Evolutionary conservation across 2,888 invertebrate species (phyloP).

Genomic region (Napeogenes sylphis): DNA sequence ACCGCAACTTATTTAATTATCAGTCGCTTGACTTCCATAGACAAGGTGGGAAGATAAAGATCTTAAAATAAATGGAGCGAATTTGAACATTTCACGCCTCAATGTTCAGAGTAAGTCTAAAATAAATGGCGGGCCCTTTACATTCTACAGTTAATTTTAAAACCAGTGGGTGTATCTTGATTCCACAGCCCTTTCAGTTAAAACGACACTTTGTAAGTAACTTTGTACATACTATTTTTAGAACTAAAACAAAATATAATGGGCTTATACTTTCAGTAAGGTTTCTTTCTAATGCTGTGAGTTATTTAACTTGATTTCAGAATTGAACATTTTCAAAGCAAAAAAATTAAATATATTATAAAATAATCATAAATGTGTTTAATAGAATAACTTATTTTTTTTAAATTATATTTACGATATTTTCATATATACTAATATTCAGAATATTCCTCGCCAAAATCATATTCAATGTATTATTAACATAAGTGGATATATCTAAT

Average conservation of each 20-base stretch:
- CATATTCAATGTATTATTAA: too few relatives aligned
- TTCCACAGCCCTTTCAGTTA: conserved; percentile 9
- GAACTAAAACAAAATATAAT: neutral
- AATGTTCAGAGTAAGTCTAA: conserved; percentile 8
- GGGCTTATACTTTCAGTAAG: too few relatives aligned
- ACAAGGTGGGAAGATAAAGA: conserved; percentile 20
- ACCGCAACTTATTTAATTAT: neutral
- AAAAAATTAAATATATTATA: too few relatives aligned
- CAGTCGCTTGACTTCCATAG: neutral
- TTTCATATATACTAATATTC: too few relatives aligned
- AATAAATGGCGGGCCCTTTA: conserved; percentile 19
- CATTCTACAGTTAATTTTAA: conserved; percentile 19
- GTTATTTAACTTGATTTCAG: too few relatives aligned
- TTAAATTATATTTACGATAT: too few relatives aligned
- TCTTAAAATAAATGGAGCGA: conserved; percentile 25
- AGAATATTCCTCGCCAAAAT: too few relatives aligned
- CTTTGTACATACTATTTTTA: conserved; percentile 6
- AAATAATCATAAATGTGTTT: too few relatives aligned
- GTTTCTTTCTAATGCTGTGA: too few relatives aligned
- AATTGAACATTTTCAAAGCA: too few relatives aligned
- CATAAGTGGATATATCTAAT: too few relatives aligned
- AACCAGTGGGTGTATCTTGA: conserved; percentile 12
- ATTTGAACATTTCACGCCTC: conserved; percentile 20
- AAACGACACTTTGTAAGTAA: conserved; percentile 2
- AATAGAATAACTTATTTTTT: too few relatives aligned